Conservation (phyloP, 2,888 invertebrate species). For the Tenthredo distinguenda region DNA sequence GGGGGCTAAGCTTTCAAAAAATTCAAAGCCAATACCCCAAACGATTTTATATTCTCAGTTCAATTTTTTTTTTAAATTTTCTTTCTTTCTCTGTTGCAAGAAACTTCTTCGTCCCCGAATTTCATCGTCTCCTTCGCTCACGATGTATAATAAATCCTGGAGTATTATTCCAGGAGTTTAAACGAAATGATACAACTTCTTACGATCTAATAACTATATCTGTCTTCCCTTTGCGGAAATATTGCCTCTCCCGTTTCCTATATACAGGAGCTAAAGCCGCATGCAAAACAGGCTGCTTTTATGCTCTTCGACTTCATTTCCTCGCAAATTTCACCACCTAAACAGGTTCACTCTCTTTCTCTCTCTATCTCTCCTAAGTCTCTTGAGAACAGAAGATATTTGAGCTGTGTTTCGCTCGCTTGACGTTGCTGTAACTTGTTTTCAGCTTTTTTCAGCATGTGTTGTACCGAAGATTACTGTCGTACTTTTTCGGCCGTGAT, state of each 20-base stretch:
- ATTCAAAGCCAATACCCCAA: neutral
- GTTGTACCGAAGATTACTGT: neutral
- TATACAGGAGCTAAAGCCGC: neutral
- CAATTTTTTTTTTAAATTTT: neutral
- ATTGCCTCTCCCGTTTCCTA: neutral
- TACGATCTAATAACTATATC: slow-evolving; percentile 14
- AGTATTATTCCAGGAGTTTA: neutral
- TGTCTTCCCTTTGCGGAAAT: neutral
- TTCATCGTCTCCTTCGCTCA: neutral
- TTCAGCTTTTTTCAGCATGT: neutral
- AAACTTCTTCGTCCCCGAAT: neutral
- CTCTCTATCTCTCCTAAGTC: neutral
- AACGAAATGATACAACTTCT: neutral
- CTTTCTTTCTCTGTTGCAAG: neutral
- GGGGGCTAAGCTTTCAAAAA: neutral
- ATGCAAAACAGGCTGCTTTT: slow-evolving; percentile 17
- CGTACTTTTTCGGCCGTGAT: neutral
- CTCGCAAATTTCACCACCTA: neutral
- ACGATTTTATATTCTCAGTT: neutral
- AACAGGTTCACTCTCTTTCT: neutral
- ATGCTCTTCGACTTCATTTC: neutral
- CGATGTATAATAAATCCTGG: neutral
- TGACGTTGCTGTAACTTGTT: neutral
- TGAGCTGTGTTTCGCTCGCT: neutral
- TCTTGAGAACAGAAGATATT: neutral